Evolutionary conservation across 2,113 vertebrate genomes (phyloP), one percentile per base, ranked within the genome.

Genomic region (Sarotherodon lohbergeri): DNA sequence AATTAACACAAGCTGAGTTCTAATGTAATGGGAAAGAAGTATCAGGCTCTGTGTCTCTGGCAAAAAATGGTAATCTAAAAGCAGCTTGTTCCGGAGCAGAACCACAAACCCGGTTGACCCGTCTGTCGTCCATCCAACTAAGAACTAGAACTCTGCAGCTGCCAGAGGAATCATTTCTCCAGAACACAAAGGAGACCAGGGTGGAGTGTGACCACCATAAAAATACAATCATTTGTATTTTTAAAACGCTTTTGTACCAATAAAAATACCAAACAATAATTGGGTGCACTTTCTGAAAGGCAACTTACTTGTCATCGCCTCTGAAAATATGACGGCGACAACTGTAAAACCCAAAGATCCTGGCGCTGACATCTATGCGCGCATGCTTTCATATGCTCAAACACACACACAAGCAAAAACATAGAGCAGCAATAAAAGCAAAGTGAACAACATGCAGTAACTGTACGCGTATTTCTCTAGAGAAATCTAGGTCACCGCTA

Each of bases 231-330:
- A 85, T 92, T 95, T 90, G 86, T 95, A 90, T 92, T 94, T 94
- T 91, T 93, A 87, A 89, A 94, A 88, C 88, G 86, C 56, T 94
- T 92, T 85, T 91, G 89, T 90, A 94, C 90, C 91, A 93, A 94
- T 95, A 93, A 95, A 96, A 95, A 94, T 86, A 92, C 85, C 86
- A 89, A 94, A 95, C 90, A 91, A 93, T 92, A 87, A 93, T 89
- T 88, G 89, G 80, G 83, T 22, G 71, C 80, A 34, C 71, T 92
- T 80, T 90, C 9, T 82, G 66, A 92, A 87, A 88, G 66, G 83
- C 89, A 79, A 88, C 83, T 85, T 81, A 12, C 89, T 91, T 95
- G 93, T 95, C 93, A 93, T 91, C 86, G 6, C 89, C 80, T 90
- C 90, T 93, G 88, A 91, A 95, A 92, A 94, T 92, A 93, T 92